phyloP scores from a whole-genome alignment of 2,888 invertebrate genomes.

The Drosophila neotestacea region DNA sequence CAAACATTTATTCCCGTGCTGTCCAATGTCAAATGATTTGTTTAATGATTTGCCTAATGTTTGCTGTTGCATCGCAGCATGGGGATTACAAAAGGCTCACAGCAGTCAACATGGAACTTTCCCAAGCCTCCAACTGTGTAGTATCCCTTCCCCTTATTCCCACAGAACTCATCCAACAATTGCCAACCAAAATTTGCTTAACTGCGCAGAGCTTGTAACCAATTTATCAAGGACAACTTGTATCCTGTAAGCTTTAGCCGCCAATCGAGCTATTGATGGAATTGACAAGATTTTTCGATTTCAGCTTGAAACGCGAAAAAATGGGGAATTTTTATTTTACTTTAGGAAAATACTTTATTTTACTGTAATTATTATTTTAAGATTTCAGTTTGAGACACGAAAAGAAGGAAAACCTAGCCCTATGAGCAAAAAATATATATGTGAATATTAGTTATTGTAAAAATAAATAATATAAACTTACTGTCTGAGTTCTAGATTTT shows the following conservation, averaged over 20 bases:
- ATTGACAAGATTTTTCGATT: neutral
- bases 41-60: constrained; percentile 58
- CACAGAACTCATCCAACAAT: too few relatives aligned
- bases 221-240: neutral
- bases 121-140: constrained; percentile 29
- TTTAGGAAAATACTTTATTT: too few relatives aligned
- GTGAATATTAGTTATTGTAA: too few relatives aligned
- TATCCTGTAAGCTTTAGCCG: constrained; percentile 6
- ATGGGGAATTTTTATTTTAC: too few relatives aligned
- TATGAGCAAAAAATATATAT: too few relatives aligned
- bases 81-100: constrained; percentile 53
- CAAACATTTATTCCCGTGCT: constrained; percentile 6
- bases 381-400: too few relatives aligned
- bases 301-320: neutral
- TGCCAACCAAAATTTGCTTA: neutral
- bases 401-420: too few relatives aligned
- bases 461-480: too few relatives aligned
- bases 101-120: constrained; percentile 42
- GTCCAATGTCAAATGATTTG: constrained; percentile 50
- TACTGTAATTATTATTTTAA: too few relatives aligned
- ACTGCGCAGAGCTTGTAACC: neutral
- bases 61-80: constrained; percentile 18
- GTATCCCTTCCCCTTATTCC: neutral
- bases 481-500: too few relatives aligned
- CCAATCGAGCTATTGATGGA: neutral